These are phyloP conservation scores for Microhierax caerulescens DNA, from an alignment of 2,797 vertebrate species.

Conservation along the genomic window DNA sequence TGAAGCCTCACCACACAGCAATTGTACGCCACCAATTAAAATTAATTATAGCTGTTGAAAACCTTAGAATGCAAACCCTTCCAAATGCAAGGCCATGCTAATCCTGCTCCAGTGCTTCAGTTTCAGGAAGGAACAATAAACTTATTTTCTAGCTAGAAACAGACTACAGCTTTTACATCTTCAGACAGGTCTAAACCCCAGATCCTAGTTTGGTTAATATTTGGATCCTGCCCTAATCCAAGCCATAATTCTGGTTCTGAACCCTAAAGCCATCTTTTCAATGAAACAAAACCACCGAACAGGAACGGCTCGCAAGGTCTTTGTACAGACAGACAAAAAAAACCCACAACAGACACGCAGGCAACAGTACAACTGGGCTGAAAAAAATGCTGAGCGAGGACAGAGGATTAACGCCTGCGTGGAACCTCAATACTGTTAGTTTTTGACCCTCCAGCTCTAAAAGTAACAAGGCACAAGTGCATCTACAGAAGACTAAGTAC, in stretches of 20 bases:
- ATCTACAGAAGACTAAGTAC: neutral
- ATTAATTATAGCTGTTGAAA: conserved; percentile 37
- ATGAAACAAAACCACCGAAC: neutral
- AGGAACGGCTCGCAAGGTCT: neutral
- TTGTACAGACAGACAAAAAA: neutral
- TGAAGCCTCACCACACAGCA: neutral
- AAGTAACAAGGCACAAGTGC: neutral
- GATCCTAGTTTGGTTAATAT: neutral
- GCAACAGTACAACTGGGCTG: neutral
- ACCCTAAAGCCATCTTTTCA: conserved; percentile 38
- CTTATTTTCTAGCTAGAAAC: neutral
- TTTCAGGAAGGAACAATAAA: neutral
- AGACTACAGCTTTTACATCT: neutral
- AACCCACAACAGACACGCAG: neutral
- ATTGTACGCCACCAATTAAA: neutral
- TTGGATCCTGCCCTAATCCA: neutral
- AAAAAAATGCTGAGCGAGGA: conserved; percentile 39
- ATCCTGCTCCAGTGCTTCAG: neutral
- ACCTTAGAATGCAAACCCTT: neutral
- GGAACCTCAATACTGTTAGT: neutral
- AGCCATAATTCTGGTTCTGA: neutral
- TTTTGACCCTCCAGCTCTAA: neutral
- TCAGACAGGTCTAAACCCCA: neutral
- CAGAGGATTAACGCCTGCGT: neutral
- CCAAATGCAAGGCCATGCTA: neutral